Evolutionary conservation across 1,140 invertebrate species (phyloP).

Genomic region (Hypsibius dujardini): DNA sequence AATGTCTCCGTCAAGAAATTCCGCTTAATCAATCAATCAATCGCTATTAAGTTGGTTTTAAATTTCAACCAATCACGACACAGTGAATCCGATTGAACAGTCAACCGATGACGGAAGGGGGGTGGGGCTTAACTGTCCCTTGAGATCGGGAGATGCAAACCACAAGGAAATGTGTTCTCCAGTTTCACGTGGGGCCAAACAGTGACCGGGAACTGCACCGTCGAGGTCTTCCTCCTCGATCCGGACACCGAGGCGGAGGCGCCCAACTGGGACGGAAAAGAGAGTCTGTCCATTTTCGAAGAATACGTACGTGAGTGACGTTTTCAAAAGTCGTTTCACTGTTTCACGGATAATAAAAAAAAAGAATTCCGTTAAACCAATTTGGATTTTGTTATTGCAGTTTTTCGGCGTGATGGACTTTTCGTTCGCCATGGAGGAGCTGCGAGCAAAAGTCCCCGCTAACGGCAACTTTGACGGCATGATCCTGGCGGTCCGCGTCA

Average conservation of each 20-base stretch:
- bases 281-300: neutral
- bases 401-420: conserved; percentile 72
- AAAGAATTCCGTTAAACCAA: neutral
- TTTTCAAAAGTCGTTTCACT: neutral
- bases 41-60: too few species aligned
- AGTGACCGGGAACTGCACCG: conserved; percentile 18
- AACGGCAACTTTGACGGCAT: conserved; percentile 44
- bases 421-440: conserved; percentile 57
- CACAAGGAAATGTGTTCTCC: neutral
- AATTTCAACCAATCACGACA: neutral
- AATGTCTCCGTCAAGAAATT: too few species aligned
- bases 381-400: conserved; percentile 35
- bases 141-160: too few species aligned
- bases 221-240: conserved; percentile 18
- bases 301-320: neutral
- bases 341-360: neutral
- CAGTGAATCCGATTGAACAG: neutral
- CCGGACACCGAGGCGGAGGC: conserved; percentile 16
- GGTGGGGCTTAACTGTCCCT: too few species aligned
- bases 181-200: conserved; percentile 20
- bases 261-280: conserved; percentile 16
- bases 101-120: too few species aligned
- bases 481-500: conserved; percentile 67
- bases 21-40: too few species aligned
- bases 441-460: conserved; percentile 45